Evolutionary conservation across 2,113 vertebrate species (phyloP), one percentile per base, ranked within the genome.

Genomic region (Progne subis): DNA sequence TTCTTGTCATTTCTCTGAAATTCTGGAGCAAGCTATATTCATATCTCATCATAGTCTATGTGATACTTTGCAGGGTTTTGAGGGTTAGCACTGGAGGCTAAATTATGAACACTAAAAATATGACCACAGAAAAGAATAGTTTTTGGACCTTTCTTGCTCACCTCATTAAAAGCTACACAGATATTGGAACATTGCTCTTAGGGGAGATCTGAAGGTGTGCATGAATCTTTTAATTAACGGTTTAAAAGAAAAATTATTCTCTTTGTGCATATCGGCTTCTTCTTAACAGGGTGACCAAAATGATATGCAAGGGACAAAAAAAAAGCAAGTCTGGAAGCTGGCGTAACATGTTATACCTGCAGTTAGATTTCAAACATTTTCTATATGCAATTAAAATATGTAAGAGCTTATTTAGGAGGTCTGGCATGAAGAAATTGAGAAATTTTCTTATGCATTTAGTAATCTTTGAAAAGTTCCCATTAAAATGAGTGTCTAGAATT

Each of bases 201-300:
- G 34, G 64, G 78, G 81, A 96, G 61, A 91, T 69, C 52, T 79
- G 61, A 95, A 86, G 64, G 64, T 90, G 47, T 79, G 28, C 39
- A 86, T 91, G 78, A 90, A 91, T 92, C 55, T 92, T 95, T 95
- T 89, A 95, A 95, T 95, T 94, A 95, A 94, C 93, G 96, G 88
- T 94, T 94, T 88, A 77, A 90, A 90, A 94, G 78, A 94, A 94
- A 96, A 95, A 91, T 39, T 0, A 86, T 93, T 96, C 56, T 88
- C 60, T 91, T 88, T 77, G 75, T 83, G 78, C 61, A 67, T 75
- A 88, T 86, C 82, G 86, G 9, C 63, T 82, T 94, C 70, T 84
- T 87, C 70, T 94, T 94, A 94, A 95, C 67, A 80, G 28, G 43
- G 16, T 69, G 82, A 95, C 93, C 55, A 88, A 88, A 95, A 95